Evolutionary conservation across 2,113 vertebrate species (phyloP), one percentile per base, ranked within the genome.

Genomic region (Acanthochromis polyacanthus): DNA sequence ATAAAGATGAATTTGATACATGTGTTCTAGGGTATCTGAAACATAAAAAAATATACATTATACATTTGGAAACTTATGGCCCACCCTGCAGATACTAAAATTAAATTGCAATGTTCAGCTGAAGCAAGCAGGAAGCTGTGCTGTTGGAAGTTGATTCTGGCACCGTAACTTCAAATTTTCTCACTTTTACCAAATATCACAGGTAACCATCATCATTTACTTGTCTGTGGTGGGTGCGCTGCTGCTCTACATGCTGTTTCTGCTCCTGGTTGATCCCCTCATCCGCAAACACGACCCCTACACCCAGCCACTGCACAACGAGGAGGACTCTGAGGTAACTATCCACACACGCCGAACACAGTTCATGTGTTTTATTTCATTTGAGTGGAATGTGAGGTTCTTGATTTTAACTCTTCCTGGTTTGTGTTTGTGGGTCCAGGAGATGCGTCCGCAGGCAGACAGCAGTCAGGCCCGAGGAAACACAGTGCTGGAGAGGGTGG

Each of bases 141-240:
- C 50, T 50, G 20, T 52, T 4, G 23, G 9, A 20, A 14, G n/a
- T 40, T 51, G 62, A 20, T 28, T 14, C 10, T 50, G 23, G 14
- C 0, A 2, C 43, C 9, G 4, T 23, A n/a, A 28, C 11, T 12
- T 52, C 6, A 55, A 5, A 28, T 40, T 6, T 12, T 32, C 20
- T 68, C 12, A 0, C 0, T 20, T 16, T n/a, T 36, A 9, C 25
- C 46, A 1, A 61, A 17, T 55, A 4, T 78, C 32, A 0, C 88
- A 99, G 98, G 92, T 98, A 82, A 97, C 97, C 84, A 97, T 99
- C 82, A 96, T 98, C 82, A 95, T 98, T 87, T 99, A 98, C 93
- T 90, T 99, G 87, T 96, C 96, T 0, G 96, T 99, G 72, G 96
- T 99, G 60, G 97, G 97, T 0, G 96, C 96, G 0, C 93, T 99